Conservation (phyloP, 2,113 vertebrate genomes). For the Xyrauchen texanus region DNA sequence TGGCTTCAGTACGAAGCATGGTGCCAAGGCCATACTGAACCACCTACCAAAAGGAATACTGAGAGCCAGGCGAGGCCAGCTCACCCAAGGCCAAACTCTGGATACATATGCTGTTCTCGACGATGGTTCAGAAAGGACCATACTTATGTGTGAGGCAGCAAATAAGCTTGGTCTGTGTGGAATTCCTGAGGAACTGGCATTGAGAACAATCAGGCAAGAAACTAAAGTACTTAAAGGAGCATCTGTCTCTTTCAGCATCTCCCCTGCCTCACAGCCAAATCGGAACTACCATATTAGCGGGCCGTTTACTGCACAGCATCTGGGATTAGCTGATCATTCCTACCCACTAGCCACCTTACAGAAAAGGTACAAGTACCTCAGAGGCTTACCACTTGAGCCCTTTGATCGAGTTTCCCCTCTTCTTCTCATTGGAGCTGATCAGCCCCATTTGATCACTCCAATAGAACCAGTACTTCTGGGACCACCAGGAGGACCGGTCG, state of each 20-base stretch:
- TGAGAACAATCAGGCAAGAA: conserved; percentile 5
- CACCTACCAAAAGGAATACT: background rate
- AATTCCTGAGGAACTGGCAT: background rate
- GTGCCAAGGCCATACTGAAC: background rate
- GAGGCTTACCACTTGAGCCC: no score
- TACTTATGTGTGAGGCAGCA: background rate
- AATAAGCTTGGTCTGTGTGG: background rate
- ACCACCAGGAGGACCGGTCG: background rate
- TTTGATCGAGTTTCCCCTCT: no score
- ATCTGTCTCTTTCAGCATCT: no score
- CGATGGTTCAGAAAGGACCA: no score
- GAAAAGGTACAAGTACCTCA: background rate
- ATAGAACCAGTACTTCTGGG: no score
- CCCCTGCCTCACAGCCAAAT: no score
- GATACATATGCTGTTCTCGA: background rate
- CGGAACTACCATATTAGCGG: no score
- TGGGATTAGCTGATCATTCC: conserved; percentile 21
- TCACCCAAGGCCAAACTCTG: background rate
- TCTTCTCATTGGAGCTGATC: no score
- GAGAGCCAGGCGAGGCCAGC: background rate
- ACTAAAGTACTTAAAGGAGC: no score
- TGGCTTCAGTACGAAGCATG: conserved; percentile 15
- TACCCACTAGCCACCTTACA: background rate
- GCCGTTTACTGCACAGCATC: conserved; percentile 21
- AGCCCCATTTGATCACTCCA: no score